Conservation (phyloP, 2,888 invertebrate genomes). For the Byasa hedistus region DNA sequence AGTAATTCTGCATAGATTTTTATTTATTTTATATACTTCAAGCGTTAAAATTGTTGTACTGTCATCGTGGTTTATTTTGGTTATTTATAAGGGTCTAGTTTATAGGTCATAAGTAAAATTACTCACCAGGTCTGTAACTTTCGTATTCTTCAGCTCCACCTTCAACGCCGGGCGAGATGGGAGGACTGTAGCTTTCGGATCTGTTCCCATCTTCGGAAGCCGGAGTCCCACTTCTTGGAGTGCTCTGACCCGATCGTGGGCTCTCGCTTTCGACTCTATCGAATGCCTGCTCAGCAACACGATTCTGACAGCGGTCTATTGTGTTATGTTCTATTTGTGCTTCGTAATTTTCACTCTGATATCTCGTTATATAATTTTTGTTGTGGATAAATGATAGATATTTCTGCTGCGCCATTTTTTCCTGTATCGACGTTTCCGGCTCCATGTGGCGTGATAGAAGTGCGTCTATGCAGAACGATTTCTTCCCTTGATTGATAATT, state of each 20-base stretch:
- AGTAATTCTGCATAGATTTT: too few relatives aligned
- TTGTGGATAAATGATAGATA: constrained; percentile 65
- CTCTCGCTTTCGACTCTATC: constrained; percentile 47
- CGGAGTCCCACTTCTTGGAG: constrained; percentile 63
- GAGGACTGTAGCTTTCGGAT: constrained; percentile 88
- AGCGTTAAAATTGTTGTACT: too few relatives aligned
- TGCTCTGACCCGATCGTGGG: constrained; percentile 59
- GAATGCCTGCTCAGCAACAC: constrained; percentile 38
- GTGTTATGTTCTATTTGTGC: constrained; percentile 71
- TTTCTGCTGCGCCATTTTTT: constrained; percentile 64
- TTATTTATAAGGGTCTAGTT: too few relatives aligned
- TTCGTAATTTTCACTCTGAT: constrained; percentile 68
- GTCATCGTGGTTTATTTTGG: too few relatives aligned
- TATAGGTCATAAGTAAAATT: background rate
- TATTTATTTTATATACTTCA: too few relatives aligned
- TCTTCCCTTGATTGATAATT: constrained; percentile 72
- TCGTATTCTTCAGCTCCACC: constrained; percentile 78
- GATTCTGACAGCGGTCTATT: constrained; percentile 58
- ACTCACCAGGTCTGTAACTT: constrained; percentile 69
- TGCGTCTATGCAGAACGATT: constrained; percentile 95
- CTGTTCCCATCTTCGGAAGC: constrained; percentile 80
- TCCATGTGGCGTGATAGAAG: constrained; percentile 82
- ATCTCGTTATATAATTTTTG: constrained; percentile 65
- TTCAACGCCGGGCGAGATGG: constrained; percentile 92
- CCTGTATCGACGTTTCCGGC: constrained; percentile 55